Percentiles rank a stretch among this genome's conserved stretches.
These are phyloP conservation scores for Ceratitis capitata DNA, from an alignment of 1,140 invertebrate genomes.

Conservation along the genomic window DNA sequence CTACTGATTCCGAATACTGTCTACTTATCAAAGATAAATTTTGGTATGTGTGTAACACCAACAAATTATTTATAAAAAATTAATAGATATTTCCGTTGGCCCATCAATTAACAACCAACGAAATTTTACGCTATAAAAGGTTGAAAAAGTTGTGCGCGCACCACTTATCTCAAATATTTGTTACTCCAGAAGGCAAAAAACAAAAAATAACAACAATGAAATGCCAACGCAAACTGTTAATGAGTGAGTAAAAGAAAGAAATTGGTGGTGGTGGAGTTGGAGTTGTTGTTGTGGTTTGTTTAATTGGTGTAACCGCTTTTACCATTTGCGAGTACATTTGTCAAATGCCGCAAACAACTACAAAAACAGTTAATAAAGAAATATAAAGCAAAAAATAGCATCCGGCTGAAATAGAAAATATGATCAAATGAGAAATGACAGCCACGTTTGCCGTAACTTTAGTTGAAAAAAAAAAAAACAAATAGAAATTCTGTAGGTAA, in stretches of 20 bases:
- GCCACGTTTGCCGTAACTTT: neutral
- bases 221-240: neutral
- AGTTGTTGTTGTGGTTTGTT: too few relatives aligned
- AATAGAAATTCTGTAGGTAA: neutral
- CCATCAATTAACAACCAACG: too few relatives aligned
- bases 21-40: too few relatives aligned
- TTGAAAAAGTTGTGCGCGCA: too few relatives aligned
- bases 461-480: neutral
- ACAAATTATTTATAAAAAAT: too few relatives aligned
- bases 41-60: too few relatives aligned
- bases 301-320: neutral
- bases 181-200: neutral
- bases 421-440: neutral
- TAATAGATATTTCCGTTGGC: too few relatives aligned
- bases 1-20: too few relatives aligned
- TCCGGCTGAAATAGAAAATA: neutral
- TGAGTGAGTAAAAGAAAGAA: neutral
- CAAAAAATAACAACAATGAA: too few relatives aligned
- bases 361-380: neutral
- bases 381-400: neutral
- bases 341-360: neutral
- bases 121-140: too few relatives aligned
- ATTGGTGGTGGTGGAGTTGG: neutral
- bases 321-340: constrained; percentile 11
- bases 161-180: neutral